phyloP scores from a whole-genome alignment of 2,113 vertebrate genomes.

The Lonchura striata region DNA sequence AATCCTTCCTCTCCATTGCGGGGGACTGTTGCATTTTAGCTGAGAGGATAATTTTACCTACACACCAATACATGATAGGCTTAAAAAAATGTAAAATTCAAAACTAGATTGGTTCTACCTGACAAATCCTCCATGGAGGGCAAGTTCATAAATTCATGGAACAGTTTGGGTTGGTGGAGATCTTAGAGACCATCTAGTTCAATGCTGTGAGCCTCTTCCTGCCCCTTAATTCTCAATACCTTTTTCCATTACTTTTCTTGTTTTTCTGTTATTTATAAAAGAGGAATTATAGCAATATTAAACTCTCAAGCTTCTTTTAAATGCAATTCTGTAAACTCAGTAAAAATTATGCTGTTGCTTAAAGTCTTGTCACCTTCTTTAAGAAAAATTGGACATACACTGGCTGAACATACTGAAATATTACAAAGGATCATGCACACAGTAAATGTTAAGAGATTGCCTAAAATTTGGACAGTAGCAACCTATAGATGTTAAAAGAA shows the following conservation, averaged over 20 bases:
- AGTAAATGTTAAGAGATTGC: not conserved
- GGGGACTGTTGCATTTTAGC: not conserved
- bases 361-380: not conserved
- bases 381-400: not conserved
- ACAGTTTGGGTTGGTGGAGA: not conserved
- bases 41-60: not conserved
- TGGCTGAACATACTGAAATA: not conserved
- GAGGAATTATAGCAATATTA: not conserved
- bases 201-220: not conserved
- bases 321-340: not conserved
- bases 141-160: not conserved
- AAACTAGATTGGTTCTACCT: not conserved
- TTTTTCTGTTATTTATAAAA: not conserved
- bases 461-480: not conserved
- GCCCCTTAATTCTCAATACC: not conserved
- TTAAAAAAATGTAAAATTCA: not conserved
- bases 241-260: not conserved
- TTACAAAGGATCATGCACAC: not conserved
- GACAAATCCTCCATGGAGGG: not conserved
- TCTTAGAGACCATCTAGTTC: not conserved
- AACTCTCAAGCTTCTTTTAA: not conserved
- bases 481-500: not conserved
- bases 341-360: not conserved
- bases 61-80: not conserved
- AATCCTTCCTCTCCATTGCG: not conserved